Evolutionary conservation across 2,797 vertebrate genomes (phyloP).

Genomic region (Syndactyla subalaris): DNA sequence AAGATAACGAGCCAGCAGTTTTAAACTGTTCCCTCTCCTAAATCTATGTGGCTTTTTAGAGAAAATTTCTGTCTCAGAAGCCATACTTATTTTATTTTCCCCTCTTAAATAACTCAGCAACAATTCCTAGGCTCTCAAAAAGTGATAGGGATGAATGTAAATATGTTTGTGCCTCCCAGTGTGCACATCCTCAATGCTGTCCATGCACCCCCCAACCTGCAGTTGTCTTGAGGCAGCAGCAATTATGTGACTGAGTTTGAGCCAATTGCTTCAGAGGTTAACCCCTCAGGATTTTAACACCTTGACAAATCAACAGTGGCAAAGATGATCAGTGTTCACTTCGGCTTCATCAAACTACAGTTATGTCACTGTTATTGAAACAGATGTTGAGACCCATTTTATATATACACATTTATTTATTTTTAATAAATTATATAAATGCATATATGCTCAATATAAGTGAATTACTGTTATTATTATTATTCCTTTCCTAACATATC

Average conservation of each 20-base stretch:
- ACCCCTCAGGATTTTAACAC: background rate
- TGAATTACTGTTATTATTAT: background rate
- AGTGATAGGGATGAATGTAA: background rate
- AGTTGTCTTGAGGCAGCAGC: background rate
- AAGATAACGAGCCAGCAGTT: background rate
- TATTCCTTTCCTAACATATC: background rate
- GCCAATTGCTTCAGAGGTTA: background rate
- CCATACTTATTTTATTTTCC: background rate
- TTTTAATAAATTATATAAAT: background rate
- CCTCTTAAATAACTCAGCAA: background rate
- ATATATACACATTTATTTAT: background rate
- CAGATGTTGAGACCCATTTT: background rate
- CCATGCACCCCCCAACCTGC: background rate
- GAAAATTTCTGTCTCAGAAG: background rate
- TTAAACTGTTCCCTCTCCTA: background rate
- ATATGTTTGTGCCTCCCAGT: background rate
- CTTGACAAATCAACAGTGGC: background rate
- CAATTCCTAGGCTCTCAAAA: background rate
- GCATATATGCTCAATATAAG: background rate
- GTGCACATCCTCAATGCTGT: fast-evolving
- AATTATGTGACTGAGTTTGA: background rate
- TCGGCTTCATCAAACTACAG: background rate
- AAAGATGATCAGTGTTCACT: background rate
- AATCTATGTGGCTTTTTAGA: background rate
- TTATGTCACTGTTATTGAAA: background rate